These are phyloP conservation scores for Paramisgurnus dabryanus DNA, from an alignment of 2,113 vertebrate genomes.

Conservation along the genomic window DNA sequence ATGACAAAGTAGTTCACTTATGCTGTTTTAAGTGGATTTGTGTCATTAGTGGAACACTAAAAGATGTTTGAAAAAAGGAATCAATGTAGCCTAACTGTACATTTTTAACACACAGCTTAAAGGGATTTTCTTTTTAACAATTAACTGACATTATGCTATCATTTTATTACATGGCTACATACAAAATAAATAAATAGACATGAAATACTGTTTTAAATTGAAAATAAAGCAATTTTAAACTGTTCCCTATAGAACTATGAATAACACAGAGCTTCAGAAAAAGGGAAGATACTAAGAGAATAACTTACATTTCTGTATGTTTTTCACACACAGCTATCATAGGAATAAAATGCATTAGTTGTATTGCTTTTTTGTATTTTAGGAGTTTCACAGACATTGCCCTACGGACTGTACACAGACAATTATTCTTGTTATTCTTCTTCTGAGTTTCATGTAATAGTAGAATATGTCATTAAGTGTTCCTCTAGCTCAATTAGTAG, in stretches of 20 bases:
- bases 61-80: too few relatives aligned
- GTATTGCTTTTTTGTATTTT: background rate
- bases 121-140: background rate
- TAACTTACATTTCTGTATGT: too few relatives aligned
- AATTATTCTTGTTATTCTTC: background rate
- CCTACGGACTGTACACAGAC: background rate
- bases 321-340: too few relatives aligned
- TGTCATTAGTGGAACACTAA: background rate
- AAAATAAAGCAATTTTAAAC: too few relatives aligned
- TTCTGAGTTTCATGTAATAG: background rate
- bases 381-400: background rate
- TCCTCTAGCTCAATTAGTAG: too few relatives aligned
- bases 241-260: background rate
- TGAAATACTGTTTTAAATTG: background rate
- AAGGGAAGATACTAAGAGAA: background rate
- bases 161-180: too few relatives aligned
- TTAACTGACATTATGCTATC: too few relatives aligned
- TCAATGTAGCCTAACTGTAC: too few relatives aligned
- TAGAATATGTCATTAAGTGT: too few relatives aligned
- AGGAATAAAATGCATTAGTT: background rate
- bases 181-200: background rate
- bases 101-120: too few relatives aligned
- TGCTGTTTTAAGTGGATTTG: background rate
- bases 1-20: background rate
- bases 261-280: background rate